phyloP scores from a whole-genome alignment of 2,888 invertebrate species.

The Heteropelma amictum region DNA sequence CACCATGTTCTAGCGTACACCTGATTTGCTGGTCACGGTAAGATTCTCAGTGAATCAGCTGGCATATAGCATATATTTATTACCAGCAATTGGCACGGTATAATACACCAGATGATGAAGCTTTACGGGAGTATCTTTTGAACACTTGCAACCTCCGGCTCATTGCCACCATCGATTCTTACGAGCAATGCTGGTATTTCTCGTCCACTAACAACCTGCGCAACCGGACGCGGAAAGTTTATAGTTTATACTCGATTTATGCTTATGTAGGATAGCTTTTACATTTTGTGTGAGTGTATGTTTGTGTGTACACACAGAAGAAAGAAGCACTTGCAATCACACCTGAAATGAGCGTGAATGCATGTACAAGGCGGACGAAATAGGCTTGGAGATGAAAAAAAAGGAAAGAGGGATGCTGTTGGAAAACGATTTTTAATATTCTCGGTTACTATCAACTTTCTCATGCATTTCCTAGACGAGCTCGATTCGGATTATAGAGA shows the following conservation, averaged over 20 bases:
- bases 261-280: not conserved
- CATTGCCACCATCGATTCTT: slow-evolving; percentile 43
- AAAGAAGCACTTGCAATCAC: slow-evolving; percentile 31
- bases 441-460: slow-evolving; percentile 18
- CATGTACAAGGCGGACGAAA: not conserved
- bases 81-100: slow-evolving; percentile 34
- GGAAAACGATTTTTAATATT: slow-evolving; percentile 27
- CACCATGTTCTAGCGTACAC: slow-evolving; percentile 16
- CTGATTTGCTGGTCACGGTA: slow-evolving; percentile 31
- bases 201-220: slow-evolving; percentile 21
- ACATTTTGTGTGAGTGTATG: not conserved
- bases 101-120: slow-evolving; percentile 38
- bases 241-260: slow-evolving; percentile 38
- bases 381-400: not conserved
- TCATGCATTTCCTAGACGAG: slow-evolving; percentile 24
- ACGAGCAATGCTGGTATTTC: slow-evolving; percentile 15
- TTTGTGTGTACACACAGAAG: not conserved
- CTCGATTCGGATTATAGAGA: slow-evolving; percentile 26
- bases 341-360: slow-evolving; percentile 23
- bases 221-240: slow-evolving; percentile 40
- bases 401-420: slow-evolving; percentile 6
- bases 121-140: slow-evolving; percentile 26
- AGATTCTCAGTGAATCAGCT: slow-evolving; percentile 7
- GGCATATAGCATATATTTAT: slow-evolving; percentile 24
- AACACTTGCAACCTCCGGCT: slow-evolving; percentile 14